These are phyloP conservation scores for Epizoanthus illoricatus DNA, from an alignment of 92 coral and sea anemone genomes.

Conservation along the genomic window DNA sequence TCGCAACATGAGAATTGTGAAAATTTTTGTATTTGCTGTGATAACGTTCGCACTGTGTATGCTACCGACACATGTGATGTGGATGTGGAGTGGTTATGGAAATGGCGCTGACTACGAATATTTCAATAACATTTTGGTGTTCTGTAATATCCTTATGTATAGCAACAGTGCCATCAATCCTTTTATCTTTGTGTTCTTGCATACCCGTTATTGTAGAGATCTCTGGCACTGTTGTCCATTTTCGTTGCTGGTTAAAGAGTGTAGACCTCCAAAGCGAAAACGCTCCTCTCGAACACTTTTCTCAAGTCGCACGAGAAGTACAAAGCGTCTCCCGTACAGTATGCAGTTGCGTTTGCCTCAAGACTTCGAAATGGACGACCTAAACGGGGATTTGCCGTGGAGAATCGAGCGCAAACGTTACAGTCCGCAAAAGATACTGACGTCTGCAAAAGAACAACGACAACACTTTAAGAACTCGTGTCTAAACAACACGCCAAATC, in stretches of 20 bases:
- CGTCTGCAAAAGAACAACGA: background rate
- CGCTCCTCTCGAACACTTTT: conserved; percentile 16
- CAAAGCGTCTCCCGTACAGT: conserved; percentile 32
- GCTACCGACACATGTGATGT: conserved; percentile 79
- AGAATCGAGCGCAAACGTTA: background rate
- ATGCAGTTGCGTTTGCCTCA: conserved; percentile 38
- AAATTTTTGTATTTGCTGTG: conserved; percentile 72
- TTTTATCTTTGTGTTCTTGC: conserved; percentile 78
- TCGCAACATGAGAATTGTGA: conserved; percentile 80
- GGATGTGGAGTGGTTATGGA: conserved; percentile 88
- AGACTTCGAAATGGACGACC: conserved; percentile 9
- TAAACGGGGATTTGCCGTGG: background rate
- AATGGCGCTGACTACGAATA: conserved; percentile 47
- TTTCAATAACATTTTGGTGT: conserved; percentile 56
- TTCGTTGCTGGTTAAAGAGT: conserved; percentile 2
- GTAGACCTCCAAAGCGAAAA: conserved; percentile 5
- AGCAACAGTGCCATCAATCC: conserved; percentile 81
- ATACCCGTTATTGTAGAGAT: conserved; percentile 71
- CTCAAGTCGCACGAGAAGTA: conserved; percentile 15
- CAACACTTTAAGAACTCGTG: background rate
- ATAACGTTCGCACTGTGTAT: conserved; percentile 74
- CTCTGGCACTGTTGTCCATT: conserved; percentile 42
- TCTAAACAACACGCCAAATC: background rate
- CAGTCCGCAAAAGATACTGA: background rate
- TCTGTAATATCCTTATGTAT: conserved; percentile 71